Evolutionary conservation across 2,797 vertebrate species (phyloP).

Genomic region (Melopsittacus undulatus): DNA sequence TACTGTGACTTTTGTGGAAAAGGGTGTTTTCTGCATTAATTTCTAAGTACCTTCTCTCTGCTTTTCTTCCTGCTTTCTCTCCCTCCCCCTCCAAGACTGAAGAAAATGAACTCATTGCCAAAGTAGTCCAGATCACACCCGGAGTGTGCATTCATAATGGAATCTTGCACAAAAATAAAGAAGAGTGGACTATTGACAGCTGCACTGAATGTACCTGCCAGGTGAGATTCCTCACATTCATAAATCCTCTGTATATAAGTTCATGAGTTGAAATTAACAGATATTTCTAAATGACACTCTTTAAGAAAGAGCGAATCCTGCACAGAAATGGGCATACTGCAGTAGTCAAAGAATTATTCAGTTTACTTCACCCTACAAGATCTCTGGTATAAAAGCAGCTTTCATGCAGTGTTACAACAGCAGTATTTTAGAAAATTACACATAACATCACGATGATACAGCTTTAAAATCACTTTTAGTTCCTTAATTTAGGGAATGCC

Average conservation of each 20-base stretch:
- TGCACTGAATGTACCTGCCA: conserved; percentile 98
- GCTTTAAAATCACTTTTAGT: background rate
- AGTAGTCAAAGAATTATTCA: background rate
- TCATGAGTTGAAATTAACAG: background rate
- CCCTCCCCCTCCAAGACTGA: conserved; percentile 71
- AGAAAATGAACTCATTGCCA: conserved; percentile 80
- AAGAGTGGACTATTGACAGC: conserved; percentile 95
- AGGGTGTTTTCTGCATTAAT: background rate
- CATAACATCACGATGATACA: background rate
- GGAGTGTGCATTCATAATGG: conserved; percentile 91
- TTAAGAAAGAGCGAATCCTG: background rate
- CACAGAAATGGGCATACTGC: background rate
- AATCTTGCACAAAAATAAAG: conserved; percentile 85
- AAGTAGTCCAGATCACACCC: conserved; percentile 76
- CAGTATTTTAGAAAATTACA: background rate
- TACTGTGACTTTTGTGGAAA: background rate
- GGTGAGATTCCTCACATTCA: conserved; percentile 74
- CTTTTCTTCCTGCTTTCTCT: background rate
- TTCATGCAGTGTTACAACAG: background rate
- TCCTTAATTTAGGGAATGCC: background rate
- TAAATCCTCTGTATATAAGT: background rate
- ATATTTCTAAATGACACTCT: background rate
- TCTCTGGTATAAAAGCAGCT: background rate
- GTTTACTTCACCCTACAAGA: background rate
- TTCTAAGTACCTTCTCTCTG: background rate